Evolutionary conservation across 2,888 invertebrate species (phyloP), one percentile per base, ranked within the genome.

Genomic region (Thumatha senex): DNA sequence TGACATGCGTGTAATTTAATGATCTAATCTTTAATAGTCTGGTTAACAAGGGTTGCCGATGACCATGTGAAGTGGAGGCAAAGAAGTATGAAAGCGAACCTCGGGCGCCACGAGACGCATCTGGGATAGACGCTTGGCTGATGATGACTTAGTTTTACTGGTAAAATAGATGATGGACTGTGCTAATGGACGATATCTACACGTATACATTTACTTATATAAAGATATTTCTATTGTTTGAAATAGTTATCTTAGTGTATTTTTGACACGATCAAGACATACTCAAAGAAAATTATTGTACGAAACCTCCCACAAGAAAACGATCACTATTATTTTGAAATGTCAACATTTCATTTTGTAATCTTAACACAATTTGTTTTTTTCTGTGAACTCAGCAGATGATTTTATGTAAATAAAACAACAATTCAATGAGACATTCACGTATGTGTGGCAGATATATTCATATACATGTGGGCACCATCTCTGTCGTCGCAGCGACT

Each of bases 391-490:
- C 45, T 53, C 56, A 15, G 15, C 2, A 18, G 5, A 15, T 18
- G 24, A 24, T 24, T 18, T 24, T 24, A 24, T 24, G 18, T 14
- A 43, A 43, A 43, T 43, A 43, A 9, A 18, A 42, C 18, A 33
- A 33, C 42, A 8, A 18, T 33, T 12, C 18, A 33, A 5, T 8
- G 11, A 35, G 13, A 44, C 8, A 11, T 44, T 68, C 78, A 88
- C 34, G 85, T 82, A 56, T 89, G 88, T 9, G 91, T 82, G 38
- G 92, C 84, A 12, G 92, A 89, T 72, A 92, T 88, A 62, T 92
- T 92, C 85, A 92, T 92, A 51, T 92, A 92, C 82, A 91, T 78
- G 64, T 91, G 92, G 0, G 86, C 83, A 5, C 76, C 78, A 59
- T 86, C 86, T 40, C 78, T 72, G 46, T 85, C 80, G 70, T 88